Base-by-base conservation (phyloP, 2,113 vertebrate genomes). In the Bucco capensis region DNA sequence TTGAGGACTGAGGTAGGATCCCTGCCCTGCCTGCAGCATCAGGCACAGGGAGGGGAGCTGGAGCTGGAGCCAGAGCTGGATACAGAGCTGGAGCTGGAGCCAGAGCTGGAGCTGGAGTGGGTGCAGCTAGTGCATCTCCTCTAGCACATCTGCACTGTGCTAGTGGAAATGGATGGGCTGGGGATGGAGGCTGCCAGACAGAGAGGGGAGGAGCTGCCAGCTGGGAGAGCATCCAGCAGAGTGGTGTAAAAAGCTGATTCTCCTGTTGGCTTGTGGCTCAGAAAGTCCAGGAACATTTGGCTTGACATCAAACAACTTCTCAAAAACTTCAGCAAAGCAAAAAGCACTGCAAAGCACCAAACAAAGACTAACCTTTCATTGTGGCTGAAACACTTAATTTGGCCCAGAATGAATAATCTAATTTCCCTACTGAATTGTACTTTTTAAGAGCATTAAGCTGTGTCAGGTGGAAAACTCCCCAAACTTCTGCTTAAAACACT, bases 151-250 rank as follows among this genome's bases (percentile, higher is more conserved):
- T n/a, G n/a, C n/a, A n/a, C n/a, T 10, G 73, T 1, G 11, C 75
- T 22, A 37, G 24, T 5, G 1, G 31, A 33, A 54, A 8, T 2
- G 1, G 12, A 35, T 6, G 2, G 2, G 6, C 35, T 0, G 0
- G 60, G 42, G 11, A 38, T 24, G 57, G 54, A 49, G 35, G 44
- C 14, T 64, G 70, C 69, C 30, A 9, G 37, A 25, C 49, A 47
- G 47, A 38, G 15, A 67, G 8, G 31, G 49, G 30, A 77, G 54
- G 28, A 82, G 46, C 65, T 89, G 61, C 73, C 57, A 50, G 44
- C 64, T 74, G 80, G 38, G 56, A 86, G 28, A 64, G 23, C 4
- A 4, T 50, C n/a, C 35, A 31, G n/a, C 6, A 18, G 14, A 79
- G 3, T 14, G 38, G 56, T n/a, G 33, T 38, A 73, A 81, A 83